Evolutionary conservation across 2,797 vertebrate genomes (phyloP).

Genomic region (Channallabes apus): DNA sequence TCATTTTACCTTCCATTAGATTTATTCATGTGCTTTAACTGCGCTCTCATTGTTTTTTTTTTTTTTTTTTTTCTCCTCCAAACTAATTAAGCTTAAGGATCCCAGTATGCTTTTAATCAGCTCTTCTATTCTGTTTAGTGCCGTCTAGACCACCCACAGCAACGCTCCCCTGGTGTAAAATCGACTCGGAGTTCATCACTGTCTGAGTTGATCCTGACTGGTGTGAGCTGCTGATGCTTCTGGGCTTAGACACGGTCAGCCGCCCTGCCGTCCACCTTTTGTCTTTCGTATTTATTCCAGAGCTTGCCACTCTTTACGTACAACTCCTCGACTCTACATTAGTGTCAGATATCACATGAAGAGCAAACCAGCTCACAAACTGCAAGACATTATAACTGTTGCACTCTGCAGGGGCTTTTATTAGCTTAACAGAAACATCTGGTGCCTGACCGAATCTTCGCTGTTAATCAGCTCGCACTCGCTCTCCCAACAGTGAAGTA

Average conservation of each 20-base stretch:
- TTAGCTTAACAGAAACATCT: conserved; percentile 60
- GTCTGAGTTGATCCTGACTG: conserved; percentile 13
- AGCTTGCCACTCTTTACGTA: neutral
- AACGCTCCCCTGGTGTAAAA: conserved; percentile 20
- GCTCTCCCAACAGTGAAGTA: conserved; percentile 52
- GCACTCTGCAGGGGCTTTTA: conserved; percentile 37
- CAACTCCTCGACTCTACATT: conserved; percentile 19
- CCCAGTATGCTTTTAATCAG: conserved; percentile 23
- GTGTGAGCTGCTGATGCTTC: conserved; percentile 13
- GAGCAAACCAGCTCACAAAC: conserved; percentile 10
- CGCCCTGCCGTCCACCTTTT: neutral
- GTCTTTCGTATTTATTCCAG: neutral
- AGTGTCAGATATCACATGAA: conserved; percentile 39
- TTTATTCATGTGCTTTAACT: neutral
- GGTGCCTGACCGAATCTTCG: conserved; percentile 51
- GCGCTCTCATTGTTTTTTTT: neutral
- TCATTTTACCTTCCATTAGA: neutral
- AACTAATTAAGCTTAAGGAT: conserved; percentile 27
- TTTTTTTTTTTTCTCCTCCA: too few species aligned
- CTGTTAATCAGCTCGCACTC: conserved; percentile 45
- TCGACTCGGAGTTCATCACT: neutral
- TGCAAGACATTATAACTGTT: neutral
- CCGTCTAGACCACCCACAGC: conserved; percentile 34
- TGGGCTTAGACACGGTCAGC: neutral
- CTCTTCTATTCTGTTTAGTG: neutral